Evolutionary conservation across 2,888 invertebrate genomes (phyloP).

Genomic region (Brassicogethes aeneus): DNA sequence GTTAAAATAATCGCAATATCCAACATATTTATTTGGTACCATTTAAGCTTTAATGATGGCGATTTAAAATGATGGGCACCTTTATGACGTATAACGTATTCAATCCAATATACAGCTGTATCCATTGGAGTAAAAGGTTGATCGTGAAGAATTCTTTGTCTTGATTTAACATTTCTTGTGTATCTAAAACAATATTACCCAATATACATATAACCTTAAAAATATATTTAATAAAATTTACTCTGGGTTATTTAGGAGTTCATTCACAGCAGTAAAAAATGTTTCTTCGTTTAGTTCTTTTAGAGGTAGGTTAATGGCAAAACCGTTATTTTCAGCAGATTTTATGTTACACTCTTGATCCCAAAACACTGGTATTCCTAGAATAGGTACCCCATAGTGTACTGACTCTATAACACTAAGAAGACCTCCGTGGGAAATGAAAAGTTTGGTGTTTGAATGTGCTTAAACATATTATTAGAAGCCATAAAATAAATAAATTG

Average conservation of each 20-base stretch:
- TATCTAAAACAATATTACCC: neutral
- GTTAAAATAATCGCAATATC: constrained; percentile 13
- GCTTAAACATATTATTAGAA: constrained; percentile 20
- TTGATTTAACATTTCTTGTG: no score
- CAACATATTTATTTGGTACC: constrained; percentile 12
- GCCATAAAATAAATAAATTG: neutral
- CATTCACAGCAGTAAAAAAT: constrained; percentile 24
- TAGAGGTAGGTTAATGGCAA: constrained; percentile 35
- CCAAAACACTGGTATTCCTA: constrained; percentile 44
- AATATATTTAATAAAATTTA: no score
- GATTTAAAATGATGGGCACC: no score
- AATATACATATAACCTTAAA: neutral
- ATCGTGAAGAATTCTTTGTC: no score
- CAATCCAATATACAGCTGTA: constrained; percentile 13
- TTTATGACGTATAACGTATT: constrained; percentile 12
- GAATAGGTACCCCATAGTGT: constrained; percentile 40
- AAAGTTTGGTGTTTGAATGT: constrained; percentile 39
- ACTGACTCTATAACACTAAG: constrained; percentile 41
- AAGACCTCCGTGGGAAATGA: constrained; percentile 43
- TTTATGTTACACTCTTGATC: constrained; percentile 45
- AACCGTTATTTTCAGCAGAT: constrained; percentile 38
- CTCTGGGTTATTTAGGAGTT: constrained; percentile 27
- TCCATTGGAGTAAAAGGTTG: no score
- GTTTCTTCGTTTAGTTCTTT: constrained; percentile 29
- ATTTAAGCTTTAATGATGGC: constrained; percentile 8